Conservation (phyloP, 2,888 invertebrate species). For the Metellina segmentata region DNA sequence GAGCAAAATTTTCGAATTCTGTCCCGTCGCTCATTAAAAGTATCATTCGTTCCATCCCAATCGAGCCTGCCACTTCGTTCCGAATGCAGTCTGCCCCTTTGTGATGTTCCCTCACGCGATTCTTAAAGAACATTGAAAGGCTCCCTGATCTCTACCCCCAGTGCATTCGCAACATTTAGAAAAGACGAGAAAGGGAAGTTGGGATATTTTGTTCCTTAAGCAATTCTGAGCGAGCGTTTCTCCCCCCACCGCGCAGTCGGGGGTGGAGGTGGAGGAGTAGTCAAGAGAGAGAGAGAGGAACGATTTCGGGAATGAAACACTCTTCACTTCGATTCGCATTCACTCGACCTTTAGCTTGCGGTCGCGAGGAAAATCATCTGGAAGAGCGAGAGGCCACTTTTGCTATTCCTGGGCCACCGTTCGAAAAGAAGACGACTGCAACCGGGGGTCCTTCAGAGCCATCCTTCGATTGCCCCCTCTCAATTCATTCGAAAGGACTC, state of each 20-base stretch:
- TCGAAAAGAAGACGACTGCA: background rate
- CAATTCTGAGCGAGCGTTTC: background rate
- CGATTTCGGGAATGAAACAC: background rate
- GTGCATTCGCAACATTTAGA: too few species aligned
- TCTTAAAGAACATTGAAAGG: background rate
- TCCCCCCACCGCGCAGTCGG: background rate
- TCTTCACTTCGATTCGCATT: constrained; percentile 6
- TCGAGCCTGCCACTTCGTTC: too few species aligned
- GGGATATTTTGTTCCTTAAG: too few species aligned
- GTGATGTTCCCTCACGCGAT: background rate
- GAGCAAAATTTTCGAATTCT: too few species aligned
- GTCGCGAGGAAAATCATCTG: background rate
- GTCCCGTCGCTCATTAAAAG: too few species aligned
- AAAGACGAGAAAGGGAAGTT: too few species aligned
- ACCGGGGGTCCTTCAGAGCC: constrained; percentile 19
- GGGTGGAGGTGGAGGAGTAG: background rate
- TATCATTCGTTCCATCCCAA: too few species aligned
- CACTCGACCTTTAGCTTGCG: constrained; percentile 10
- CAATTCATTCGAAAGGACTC: constrained; percentile 5
- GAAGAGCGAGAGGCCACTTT: background rate
- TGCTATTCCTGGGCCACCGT: background rate
- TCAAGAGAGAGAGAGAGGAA: background rate
- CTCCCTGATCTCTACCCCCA: too few species aligned
- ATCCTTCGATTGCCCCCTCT: constrained; percentile 31
- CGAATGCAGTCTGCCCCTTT: too few species aligned